phyloP scores from a whole-genome alignment of 2,888 invertebrate species.

The Labia minor region DNA sequence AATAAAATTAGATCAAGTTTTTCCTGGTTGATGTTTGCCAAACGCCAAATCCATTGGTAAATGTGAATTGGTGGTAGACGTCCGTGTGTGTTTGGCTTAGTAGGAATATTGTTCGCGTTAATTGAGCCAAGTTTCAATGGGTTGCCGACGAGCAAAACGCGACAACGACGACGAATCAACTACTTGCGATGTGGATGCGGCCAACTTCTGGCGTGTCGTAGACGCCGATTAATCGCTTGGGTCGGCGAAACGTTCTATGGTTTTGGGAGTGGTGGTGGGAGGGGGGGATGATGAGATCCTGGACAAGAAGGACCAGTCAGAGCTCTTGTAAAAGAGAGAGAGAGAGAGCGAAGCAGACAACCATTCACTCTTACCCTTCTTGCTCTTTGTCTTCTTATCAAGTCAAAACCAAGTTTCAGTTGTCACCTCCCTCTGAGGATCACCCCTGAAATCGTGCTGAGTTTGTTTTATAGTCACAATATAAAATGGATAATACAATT shows the following conservation, averaged over 20 bases:
- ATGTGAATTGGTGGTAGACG: too few species aligned
- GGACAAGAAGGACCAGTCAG: background rate
- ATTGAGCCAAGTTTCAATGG: conserved; percentile 3
- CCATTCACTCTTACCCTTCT: too few species aligned
- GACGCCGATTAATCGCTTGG: conserved; percentile 13
- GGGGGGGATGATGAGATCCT: background rate
- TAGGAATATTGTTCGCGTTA: background rate
- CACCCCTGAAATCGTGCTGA: background rate
- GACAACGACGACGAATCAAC: background rate
- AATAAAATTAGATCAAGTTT: conserved; percentile 3
- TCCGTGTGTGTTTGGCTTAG: background rate
- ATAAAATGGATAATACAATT: too few species aligned
- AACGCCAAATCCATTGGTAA: too few species aligned
- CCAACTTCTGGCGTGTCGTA: background rate
- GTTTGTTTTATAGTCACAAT: background rate
- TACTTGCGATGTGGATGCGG: background rate
- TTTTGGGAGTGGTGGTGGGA: background rate
- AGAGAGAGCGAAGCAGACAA: background rate
- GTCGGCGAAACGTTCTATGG: background rate
- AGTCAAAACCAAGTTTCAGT: background rate
- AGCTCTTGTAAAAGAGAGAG: background rate
- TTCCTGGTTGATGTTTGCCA: background rate
- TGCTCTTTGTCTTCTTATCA: too few species aligned
- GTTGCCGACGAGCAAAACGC: background rate
- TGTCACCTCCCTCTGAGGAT: background rate